Conservation (phyloP, 2,888 invertebrate species). For the Epinotia bilunana region DNA sequence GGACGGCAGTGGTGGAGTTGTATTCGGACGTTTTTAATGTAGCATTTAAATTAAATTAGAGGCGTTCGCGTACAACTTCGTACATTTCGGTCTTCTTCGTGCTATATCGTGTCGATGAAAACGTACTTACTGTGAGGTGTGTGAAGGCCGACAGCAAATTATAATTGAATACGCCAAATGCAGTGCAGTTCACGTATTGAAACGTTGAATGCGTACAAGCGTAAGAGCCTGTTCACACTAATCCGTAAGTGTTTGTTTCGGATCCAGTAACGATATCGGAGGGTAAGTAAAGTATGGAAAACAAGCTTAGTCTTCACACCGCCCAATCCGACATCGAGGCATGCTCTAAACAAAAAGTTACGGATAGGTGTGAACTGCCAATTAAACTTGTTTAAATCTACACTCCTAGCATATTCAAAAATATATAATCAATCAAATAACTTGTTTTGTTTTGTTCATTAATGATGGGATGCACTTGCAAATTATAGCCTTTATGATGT, state of each 20-base stretch:
- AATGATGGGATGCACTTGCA: conserved; percentile 65
- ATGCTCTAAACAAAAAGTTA: too few species aligned
- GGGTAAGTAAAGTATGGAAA: too few species aligned
- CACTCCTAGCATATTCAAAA: conserved; percentile 63
- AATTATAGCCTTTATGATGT: conserved; percentile 39
- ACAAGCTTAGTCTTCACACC: too few species aligned
- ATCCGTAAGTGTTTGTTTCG: too few species aligned
- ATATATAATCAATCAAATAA: conserved; percentile 53
- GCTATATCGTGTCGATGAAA: background rate
- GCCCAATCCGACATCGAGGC: too few species aligned
- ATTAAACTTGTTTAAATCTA: background rate
- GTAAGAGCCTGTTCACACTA: background rate
- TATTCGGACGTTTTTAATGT: too few species aligned
- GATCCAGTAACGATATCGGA: too few species aligned
- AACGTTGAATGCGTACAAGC: background rate
- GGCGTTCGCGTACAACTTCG: background rate
- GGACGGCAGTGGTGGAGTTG: too few species aligned
- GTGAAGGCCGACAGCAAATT: background rate
- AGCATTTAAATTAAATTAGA: too few species aligned
- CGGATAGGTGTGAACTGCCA: too few species aligned
- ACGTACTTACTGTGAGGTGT: background rate
- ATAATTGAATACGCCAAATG: background rate
- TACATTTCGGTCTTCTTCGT: background rate
- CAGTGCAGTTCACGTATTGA: background rate
- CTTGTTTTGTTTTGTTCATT: conserved; percentile 49